These are phyloP conservation scores for Castor canadensis DNA, from an alignment of 2,113 vertebrate genomes.

Conservation along the genomic window DNA sequence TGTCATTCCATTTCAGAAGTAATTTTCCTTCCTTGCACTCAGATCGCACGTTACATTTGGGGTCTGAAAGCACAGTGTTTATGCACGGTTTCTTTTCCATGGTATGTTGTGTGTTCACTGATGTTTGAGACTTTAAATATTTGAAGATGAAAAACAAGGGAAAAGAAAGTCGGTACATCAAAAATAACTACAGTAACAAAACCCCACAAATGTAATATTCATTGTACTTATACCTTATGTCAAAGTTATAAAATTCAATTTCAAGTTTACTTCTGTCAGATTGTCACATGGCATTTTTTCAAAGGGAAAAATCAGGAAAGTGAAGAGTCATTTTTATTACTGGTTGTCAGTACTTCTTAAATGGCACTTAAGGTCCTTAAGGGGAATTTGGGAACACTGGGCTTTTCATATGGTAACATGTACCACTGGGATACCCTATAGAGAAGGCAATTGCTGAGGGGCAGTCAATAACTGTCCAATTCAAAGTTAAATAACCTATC, in stretches of 20 bases:
- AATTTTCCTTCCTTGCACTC: neutral
- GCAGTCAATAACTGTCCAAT: neutral
- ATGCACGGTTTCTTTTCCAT: neutral
- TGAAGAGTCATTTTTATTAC: neutral
- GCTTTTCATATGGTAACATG: neutral
- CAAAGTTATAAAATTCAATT: neutral
- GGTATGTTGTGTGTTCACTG: neutral
- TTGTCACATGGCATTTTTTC: neutral
- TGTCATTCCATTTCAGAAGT: neutral
- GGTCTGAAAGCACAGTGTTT: neutral
- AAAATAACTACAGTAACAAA: neutral
- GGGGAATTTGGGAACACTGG: neutral
- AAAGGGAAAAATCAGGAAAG: neutral
- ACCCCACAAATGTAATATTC: too few relatives aligned
- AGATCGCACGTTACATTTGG: neutral
- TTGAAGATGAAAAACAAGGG: neutral
- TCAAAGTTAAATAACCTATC: slow-evolving; percentile 35
- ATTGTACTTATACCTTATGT: too few relatives aligned
- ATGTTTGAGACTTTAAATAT: neutral
- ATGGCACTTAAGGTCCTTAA: neutral
- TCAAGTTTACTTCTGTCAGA: neutral
- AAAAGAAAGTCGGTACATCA: neutral
- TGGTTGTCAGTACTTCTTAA: neutral
- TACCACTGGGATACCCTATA: neutral
- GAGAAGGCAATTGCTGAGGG: neutral